These are phyloP conservation scores for Teinopalpus imperialis DNA, from an alignment of 2,888 invertebrate genomes.

Conservation along the genomic window DNA sequence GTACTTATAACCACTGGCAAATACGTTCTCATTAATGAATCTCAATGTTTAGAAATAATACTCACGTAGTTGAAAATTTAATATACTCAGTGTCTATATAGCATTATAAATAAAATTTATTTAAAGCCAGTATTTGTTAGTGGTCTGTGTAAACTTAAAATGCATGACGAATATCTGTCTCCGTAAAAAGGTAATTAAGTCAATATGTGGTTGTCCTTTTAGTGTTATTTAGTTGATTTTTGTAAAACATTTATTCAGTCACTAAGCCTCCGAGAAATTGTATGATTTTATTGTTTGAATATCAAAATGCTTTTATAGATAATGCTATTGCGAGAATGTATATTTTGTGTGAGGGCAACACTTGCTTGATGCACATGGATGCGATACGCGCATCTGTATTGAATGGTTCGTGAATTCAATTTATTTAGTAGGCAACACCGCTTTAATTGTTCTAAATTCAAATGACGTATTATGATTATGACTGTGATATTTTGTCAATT, in stretches of 20 bases:
- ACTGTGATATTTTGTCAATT: constrained; percentile 28
- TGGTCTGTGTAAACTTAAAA: constrained; percentile 50
- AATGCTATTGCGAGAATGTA: constrained; percentile 24
- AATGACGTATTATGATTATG: constrained; percentile 26
- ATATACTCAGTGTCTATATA: constrained; percentile 6
- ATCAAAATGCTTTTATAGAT: constrained; percentile 17
- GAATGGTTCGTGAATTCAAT: constrained; percentile 27
- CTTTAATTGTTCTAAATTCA: constrained; percentile 22
- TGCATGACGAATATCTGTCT: constrained; percentile 64
- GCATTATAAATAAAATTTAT: constrained; percentile 8
- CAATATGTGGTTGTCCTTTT: constrained; percentile 61
- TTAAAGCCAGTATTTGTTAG: constrained; percentile 34
- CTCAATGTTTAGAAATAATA: constrained; percentile 14
- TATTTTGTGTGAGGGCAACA: constrained; percentile 23
- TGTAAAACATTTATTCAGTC: constrained; percentile 33
- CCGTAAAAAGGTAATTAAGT: constrained; percentile 48
- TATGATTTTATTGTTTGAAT: constrained; percentile 22
- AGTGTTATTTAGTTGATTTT: constrained; percentile 46
- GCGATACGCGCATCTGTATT: constrained; percentile 3
- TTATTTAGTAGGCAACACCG: constrained; percentile 24
- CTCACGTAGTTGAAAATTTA: constrained; percentile 23
- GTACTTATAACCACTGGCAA: constrained; percentile 48
- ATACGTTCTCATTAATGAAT: constrained; percentile 23
- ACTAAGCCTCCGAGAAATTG: constrained; percentile 25
- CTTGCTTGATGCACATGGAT: constrained; percentile 18